phyloP scores from a whole-genome alignment of 2,113 vertebrate genomes.

The Bungarus multicinctus region DNA sequence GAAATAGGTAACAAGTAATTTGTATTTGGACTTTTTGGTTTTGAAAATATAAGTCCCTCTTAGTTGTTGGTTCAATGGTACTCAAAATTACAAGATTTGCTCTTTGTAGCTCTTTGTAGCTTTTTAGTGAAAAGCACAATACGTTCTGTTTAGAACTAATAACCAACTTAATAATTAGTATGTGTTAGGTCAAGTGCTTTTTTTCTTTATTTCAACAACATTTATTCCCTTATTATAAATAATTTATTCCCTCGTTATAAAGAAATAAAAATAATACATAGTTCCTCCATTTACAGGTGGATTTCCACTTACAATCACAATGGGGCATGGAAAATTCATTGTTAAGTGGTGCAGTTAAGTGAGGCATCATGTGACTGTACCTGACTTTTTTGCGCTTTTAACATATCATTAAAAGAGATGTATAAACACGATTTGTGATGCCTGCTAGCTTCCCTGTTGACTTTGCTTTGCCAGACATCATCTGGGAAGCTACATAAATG shows the following conservation, averaged over 20 bases:
- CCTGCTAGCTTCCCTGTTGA: no score
- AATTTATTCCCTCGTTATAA: not conserved
- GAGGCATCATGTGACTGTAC: no score
- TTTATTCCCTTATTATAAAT: not conserved
- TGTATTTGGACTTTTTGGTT: not conserved
- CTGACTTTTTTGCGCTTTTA: no score
- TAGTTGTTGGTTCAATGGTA: not conserved
- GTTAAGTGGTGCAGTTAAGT: no score
- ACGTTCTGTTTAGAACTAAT: not conserved
- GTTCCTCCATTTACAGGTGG: no score
- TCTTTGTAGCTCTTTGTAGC: not conserved
- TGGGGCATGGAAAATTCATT: no score
- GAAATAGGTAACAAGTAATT: not conserved
- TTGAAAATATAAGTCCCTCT: not conserved
- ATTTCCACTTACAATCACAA: no score
- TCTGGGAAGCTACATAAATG: no score
- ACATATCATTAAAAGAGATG: no score
- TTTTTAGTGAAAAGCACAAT: not conserved
- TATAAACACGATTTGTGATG: no score
- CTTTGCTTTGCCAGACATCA: no score
- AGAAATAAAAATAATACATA: not conserved
- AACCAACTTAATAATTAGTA: not conserved
- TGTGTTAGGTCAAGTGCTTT: not conserved
- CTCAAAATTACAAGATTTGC: not conserved
- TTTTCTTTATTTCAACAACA: not conserved